A percentile compares a stretch with the other conserved stretches of the same genome.
Conservation (phyloP, 2,797 vertebrate genomes). For the Clarias laeviceps region DNA sequence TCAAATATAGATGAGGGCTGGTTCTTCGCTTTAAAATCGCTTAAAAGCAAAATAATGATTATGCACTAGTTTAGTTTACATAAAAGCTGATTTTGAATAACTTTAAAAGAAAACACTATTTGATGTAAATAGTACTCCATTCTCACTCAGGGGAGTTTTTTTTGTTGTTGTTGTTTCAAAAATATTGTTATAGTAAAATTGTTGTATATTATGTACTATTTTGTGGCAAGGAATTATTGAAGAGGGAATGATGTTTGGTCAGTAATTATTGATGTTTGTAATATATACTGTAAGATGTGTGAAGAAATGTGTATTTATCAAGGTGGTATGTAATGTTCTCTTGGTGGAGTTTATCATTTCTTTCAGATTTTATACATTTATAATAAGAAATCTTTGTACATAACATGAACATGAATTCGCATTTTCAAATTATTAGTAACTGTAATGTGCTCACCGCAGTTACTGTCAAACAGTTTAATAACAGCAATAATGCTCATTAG, state of each 20-base stretch:
- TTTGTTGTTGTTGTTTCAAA: neutral
- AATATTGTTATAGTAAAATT: slow-evolving; percentile 24
- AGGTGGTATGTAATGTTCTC: slow-evolving; percentile 50
- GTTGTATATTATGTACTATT: slow-evolving; percentile 17
- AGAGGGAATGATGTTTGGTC: slow-evolving; percentile 29
- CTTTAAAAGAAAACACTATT: slow-evolving; percentile 10
- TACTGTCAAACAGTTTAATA: slow-evolving; percentile 12
- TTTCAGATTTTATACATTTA: slow-evolving; percentile 51
- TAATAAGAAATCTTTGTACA: slow-evolving; percentile 31
- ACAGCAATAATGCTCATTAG: neutral
- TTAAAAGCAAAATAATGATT: slow-evolving; percentile 21
- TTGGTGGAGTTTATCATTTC: slow-evolving; percentile 44
- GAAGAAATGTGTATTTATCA: slow-evolving; percentile 57
- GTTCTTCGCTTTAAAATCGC: slow-evolving; percentile 41
- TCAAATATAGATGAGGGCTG: slow-evolving; percentile 26
- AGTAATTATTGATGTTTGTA: slow-evolving; percentile 39
- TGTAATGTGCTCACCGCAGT: slow-evolving; percentile 8
- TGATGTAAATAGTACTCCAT: slow-evolving; percentile 21
- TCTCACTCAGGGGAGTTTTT: slow-evolving; percentile 36
- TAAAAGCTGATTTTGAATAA: slow-evolving; percentile 14
- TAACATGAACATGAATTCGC: slow-evolving; percentile 21
- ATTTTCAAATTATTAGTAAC: slow-evolving; percentile 15
- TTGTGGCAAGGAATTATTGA: slow-evolving; percentile 19
- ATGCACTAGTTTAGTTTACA: slow-evolving; percentile 54
- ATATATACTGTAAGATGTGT: slow-evolving; percentile 38